Evolutionary conservation across 2,113 vertebrate genomes (phyloP).

Genomic region (Orthonyx spaldingii): DNA sequence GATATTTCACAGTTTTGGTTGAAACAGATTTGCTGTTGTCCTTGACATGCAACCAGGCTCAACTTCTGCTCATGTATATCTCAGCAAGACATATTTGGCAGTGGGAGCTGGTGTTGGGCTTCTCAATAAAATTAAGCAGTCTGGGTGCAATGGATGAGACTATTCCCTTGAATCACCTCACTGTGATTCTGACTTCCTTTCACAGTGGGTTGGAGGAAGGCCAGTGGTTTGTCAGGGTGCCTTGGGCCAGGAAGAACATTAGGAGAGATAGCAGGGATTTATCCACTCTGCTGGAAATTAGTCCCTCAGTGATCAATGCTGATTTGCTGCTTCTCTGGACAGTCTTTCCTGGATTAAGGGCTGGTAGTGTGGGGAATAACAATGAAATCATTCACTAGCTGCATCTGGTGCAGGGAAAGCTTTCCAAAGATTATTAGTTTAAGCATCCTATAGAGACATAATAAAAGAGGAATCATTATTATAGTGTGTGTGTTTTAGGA

Average conservation of each 20-base stretch:
- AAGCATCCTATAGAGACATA: conserved; percentile 47
- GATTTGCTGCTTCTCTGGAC: conserved; percentile 49
- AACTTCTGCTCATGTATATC: conserved; percentile 19
- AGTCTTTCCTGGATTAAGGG: conserved; percentile 36
- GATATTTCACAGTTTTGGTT: neutral
- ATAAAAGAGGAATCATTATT: conserved; percentile 43
- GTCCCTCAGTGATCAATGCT: conserved; percentile 45
- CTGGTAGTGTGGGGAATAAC: conserved; percentile 43
- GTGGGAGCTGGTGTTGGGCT: conserved; percentile 10
- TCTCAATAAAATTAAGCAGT: conserved; percentile 54
- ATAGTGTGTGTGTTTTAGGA: conserved; percentile 3
- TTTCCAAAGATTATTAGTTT: conserved; percentile 55
- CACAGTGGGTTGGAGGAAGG: neutral
- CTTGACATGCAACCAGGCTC: conserved; percentile 13
- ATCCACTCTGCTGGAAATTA: conserved; percentile 47
- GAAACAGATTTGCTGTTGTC: conserved; percentile 13
- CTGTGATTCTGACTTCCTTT: conserved; percentile 42
- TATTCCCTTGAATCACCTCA: conserved; percentile 45
- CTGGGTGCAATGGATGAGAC: conserved; percentile 43
- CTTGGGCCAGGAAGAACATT: conserved; percentile 58
- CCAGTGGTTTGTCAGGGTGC: conserved; percentile 17
- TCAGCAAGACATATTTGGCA: conserved; percentile 46
- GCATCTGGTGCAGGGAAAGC: conserved; percentile 52
- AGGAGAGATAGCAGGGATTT: conserved; percentile 28
- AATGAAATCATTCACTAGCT: conserved; percentile 33